Evolutionary conservation across 2,888 invertebrate genomes (phyloP), one percentile per base, ranked within the genome.

Genomic region (Pheosia gnoma): DNA sequence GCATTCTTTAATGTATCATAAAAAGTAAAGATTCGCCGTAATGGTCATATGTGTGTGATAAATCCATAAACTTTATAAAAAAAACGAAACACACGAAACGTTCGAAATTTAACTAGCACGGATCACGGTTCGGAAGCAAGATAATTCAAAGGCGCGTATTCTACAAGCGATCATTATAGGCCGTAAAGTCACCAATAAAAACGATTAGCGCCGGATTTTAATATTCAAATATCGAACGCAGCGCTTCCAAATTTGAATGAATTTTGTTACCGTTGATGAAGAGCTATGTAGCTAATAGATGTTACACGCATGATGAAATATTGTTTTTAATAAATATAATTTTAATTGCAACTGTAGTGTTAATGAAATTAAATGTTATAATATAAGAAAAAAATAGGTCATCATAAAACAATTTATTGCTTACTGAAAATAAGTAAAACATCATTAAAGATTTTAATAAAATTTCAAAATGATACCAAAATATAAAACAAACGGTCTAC

Each of bases 141-240:
- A 81, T 78, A 85, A 84, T 71, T 85, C 85, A 84, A 83, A 81
- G 75, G 79, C 78, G 77, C 77, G 78, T 82, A 82, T 80, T 82
- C 78, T 59, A 70, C 70, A 73, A 88, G 83, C 85, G 85, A 84
- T 89, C 87, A 91, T 91, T 90, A 90, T 82, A 84, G 88, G 86
- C 87, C 84, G 88, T 91, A 90, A 92, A 91, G 83, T 87, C 84
- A 86, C 86, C 89, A 89, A 91, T 91, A 91, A 91, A 91, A 90
- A 82, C 88, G 89, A 91, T 91, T 91, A 91, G 87, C 84, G 60
- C 78, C 78, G 79, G 79, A 82, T 88, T 89, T 88, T 84, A 89
- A 89, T 90, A 91, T 90, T 89, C 84, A 88, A 91, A 89, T 87
- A 81, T 83, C 83, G 85, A 87, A 86, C 61, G 70, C 73, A 65